Evolutionary conservation across 2,797 vertebrate genomes (phyloP).

Genomic region (Cichlasoma orientale): DNA sequence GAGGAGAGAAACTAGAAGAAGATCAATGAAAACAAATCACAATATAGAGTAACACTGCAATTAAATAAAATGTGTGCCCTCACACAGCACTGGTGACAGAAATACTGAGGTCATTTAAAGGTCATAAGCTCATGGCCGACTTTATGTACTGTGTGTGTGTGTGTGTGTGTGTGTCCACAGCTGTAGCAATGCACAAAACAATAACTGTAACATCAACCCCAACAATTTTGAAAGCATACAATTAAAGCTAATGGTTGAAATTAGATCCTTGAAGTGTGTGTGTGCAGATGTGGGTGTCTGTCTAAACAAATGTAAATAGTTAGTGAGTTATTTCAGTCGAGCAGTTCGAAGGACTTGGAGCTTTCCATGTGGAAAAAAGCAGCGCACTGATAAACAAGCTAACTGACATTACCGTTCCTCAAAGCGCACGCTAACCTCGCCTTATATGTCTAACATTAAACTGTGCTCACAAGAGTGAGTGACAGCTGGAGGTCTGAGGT

Average conservation of each 20-base stretch:
- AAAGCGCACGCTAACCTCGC: rapidly evolving
- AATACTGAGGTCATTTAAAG: neutral
- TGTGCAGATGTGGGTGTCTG: neutral
- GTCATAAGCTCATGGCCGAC: neutral
- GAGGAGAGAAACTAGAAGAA: neutral
- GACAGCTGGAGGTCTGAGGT: slow-evolving; percentile 14
- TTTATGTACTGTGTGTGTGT: too few species aligned
- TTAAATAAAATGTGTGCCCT: neutral
- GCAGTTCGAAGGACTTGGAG: neutral
- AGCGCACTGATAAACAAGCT: neutral
- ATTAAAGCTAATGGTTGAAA: neutral
- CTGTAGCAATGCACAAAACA: neutral
- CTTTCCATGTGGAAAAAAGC: neutral
- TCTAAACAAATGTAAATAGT: neutral
- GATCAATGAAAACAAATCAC: neutral
- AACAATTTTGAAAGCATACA: neutral
- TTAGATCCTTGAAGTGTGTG: neutral
- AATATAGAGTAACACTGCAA: neutral
- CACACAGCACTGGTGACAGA: neutral
- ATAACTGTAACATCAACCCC: neutral
- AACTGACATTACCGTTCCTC: neutral
- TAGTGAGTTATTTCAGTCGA: neutral
- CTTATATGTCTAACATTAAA: neutral
- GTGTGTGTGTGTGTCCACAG: neutral
- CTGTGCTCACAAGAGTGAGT: neutral